phyloP scores from a whole-genome alignment of 2,888 invertebrate genomes.

The Alloscopus bannaensis region DNA sequence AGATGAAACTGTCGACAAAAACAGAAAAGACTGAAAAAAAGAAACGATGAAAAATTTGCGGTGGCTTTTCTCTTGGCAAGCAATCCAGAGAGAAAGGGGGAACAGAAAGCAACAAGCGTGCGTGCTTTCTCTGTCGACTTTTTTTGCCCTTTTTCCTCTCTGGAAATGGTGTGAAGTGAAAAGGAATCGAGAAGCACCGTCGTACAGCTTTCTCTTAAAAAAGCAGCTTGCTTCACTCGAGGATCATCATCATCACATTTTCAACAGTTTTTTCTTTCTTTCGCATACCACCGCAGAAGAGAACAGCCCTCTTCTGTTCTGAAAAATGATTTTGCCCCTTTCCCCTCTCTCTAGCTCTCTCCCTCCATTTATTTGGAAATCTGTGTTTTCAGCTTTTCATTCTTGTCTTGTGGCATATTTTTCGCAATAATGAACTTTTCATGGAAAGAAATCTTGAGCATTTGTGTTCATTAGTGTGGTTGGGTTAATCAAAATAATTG shows the following conservation, averaged over 20 bases:
- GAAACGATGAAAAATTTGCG: constrained; percentile 53
- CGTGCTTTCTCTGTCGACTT: background rate
- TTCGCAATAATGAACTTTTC: no score
- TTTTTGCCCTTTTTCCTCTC: background rate
- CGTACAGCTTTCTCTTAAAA: no score
- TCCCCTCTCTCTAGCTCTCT: no score
- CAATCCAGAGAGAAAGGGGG: constrained; percentile 11
- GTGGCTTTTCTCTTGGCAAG: constrained; percentile 37
- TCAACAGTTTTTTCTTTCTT: no score
- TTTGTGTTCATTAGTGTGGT: background rate
- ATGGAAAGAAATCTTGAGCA: no score
- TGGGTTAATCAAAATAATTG: background rate
- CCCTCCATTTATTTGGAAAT: no score
- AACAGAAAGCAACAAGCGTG: constrained; percentile 47
- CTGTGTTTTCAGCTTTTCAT: background rate
- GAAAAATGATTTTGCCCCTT: no score
- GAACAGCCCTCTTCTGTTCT: no score
- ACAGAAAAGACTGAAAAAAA: constrained; percentile 19
- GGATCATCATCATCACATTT: background rate
- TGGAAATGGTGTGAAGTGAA: constrained; percentile 13
- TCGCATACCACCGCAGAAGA: no score
- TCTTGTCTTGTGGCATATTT: no score
- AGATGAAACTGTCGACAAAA: constrained; percentile 34
- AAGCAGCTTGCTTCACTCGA: constrained; percentile 18
- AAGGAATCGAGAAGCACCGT: no score